Percentiles rank a stretch among this genome's conserved stretches.
Conservation (phyloP, 2,113 vertebrate species). For the Ranitomeya variabilis region DNA sequence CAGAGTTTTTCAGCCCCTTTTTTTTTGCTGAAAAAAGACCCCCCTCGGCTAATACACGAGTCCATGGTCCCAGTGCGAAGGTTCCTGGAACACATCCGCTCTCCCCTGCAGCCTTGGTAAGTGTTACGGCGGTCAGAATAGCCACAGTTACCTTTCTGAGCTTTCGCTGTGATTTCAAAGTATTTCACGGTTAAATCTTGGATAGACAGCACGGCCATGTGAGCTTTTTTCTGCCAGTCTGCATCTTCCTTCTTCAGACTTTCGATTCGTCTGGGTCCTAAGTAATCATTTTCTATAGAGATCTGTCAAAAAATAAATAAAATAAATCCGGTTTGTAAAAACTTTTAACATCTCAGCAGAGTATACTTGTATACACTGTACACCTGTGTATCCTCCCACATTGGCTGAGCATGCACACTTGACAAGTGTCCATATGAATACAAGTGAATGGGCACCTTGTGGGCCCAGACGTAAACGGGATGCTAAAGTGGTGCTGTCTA, state of each 20-base stretch:
- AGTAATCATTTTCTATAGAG: constrained; percentile 93
- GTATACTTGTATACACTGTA: neutral
- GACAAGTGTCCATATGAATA: too few species aligned
- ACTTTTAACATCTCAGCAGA: neutral
- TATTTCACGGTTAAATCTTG: constrained; percentile 98
- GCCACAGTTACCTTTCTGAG: constrained; percentile 86
- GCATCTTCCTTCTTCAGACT: constrained; percentile 89
- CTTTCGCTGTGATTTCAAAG: constrained; percentile 93
- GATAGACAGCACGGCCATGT: constrained; percentile 91
- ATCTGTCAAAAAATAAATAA: constrained; percentile 74
- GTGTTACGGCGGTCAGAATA: neutral
- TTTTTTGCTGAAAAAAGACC: too few species aligned
- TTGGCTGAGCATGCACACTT: too few species aligned
- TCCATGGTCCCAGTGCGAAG: too few species aligned
- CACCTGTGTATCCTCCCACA: neutral
- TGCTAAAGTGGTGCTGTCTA: too few species aligned
- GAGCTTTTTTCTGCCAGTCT: constrained; percentile 95
- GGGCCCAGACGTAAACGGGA: too few species aligned
- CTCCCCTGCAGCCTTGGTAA: too few species aligned
- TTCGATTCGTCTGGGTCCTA: constrained; percentile 92
- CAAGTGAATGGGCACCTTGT: neutral
- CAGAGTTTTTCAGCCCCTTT: too few species aligned
- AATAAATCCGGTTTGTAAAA: neutral
- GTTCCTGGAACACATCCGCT: too few species aligned
- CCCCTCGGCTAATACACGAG: too few species aligned